Percentiles rank a stretch among this genome's conserved stretches.
phyloP scores from a whole-genome alignment of 2,113 vertebrate genomes.

The Rissa tridactyla region DNA sequence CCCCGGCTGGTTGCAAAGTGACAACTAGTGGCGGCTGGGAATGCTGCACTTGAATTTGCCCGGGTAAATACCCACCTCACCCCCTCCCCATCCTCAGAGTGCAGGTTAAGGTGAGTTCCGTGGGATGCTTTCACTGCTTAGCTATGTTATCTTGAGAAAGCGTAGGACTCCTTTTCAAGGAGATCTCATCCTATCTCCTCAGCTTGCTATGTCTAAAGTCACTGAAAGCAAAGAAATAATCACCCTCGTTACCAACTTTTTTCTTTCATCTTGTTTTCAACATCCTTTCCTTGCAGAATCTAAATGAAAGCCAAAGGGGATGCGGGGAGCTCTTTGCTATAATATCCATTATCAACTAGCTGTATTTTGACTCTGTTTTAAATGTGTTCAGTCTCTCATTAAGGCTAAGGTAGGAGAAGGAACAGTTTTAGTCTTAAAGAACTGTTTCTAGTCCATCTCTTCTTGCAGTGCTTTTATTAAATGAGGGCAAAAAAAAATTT shows the following conservation, averaged over 20 bases:
- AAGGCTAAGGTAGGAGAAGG: not conserved
- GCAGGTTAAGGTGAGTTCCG: not conserved
- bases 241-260: not conserved
- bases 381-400: not conserved
- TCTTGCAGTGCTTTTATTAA: not conserved
- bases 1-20: slow-evolving; percentile 75
- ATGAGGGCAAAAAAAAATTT: not conserved
- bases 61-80: slow-evolving; percentile 54
- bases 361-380: not conserved
- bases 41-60: slow-evolving; percentile 71
- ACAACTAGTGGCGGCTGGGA: slow-evolving; percentile 82
- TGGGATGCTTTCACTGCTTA: not conserved
- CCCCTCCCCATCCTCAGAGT: slow-evolving; percentile 25
- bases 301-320: not conserved
- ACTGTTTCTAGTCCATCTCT: not conserved
- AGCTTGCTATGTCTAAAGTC: not conserved
- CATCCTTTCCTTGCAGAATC: not conserved
- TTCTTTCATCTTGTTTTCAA: not conserved
- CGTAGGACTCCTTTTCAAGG: not conserved
- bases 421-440: not conserved
- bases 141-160: not conserved
- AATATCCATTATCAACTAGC: rapidly evolving
- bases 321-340: not conserved
- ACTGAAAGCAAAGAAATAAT: not conserved
- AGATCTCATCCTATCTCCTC: not conserved